Evolutionary conservation across 2,888 invertebrate species (phyloP).

Genomic region (Sisyra terminalis): DNA sequence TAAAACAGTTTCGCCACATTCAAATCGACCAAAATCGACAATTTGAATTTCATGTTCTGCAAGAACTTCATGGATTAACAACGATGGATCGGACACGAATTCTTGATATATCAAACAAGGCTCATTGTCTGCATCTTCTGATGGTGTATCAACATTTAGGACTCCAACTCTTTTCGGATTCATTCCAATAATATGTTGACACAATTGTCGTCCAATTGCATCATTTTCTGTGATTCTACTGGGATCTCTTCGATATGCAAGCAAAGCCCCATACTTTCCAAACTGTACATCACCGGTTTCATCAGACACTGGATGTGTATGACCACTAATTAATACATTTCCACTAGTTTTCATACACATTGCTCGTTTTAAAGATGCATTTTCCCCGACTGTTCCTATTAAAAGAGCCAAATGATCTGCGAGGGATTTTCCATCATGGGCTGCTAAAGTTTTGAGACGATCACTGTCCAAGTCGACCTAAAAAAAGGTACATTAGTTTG

Average conservation of each 20-base stretch:
- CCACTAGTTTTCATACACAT: slow-evolving; percentile 49
- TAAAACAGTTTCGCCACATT: slow-evolving; percentile 55
- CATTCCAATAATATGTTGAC: slow-evolving; percentile 88
- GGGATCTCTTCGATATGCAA: slow-evolving; percentile 30
- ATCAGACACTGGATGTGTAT: slow-evolving; percentile 60
- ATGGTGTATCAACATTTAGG: slow-evolving; percentile 39
- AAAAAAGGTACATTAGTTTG: slow-evolving; percentile 14
- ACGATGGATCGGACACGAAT: slow-evolving; percentile 60
- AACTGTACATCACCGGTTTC: slow-evolving; percentile 33
- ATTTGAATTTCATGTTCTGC: slow-evolving; percentile 46
- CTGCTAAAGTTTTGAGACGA: slow-evolving; percentile 43
- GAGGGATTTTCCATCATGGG: slow-evolving; percentile 49
- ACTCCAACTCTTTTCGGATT: slow-evolving; percentile 62
- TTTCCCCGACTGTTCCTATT: slow-evolving; percentile 84
- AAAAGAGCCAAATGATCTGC: slow-evolving; percentile 68
- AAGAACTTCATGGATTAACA: slow-evolving; percentile 56
- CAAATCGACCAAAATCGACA: slow-evolving; percentile 70
- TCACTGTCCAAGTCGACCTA: slow-evolving; percentile 48
- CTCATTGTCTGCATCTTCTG: slow-evolving; percentile 55
- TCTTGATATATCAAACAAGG: slow-evolving; percentile 71
- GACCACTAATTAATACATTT: slow-evolving; percentile 42
- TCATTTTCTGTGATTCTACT: slow-evolving; percentile 23
- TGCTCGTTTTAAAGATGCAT: slow-evolving; percentile 65
- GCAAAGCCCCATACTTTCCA: slow-evolving; percentile 75
- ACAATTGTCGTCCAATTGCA: slow-evolving; percentile 51